Conservation (phyloP, 2,797 vertebrate species). For the Rhodeus uyekii region DNA sequence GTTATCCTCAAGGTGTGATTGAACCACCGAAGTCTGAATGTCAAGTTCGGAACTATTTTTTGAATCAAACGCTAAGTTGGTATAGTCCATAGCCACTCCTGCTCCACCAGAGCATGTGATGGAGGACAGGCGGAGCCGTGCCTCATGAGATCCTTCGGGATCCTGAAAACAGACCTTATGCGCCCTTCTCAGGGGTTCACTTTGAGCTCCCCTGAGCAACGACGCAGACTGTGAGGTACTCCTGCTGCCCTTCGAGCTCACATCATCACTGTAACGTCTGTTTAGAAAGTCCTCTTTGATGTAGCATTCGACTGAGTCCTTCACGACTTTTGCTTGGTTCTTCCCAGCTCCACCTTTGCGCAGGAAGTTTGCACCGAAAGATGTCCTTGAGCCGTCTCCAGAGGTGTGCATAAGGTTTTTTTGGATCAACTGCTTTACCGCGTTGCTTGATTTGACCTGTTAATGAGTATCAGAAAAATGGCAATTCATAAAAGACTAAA, state of each 20-base stretch:
- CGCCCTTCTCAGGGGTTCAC: constrained; percentile 82
- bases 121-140: constrained; percentile 79
- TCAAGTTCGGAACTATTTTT: constrained; percentile 80
- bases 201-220: constrained; percentile 77
- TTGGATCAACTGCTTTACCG: constrained; percentile 74
- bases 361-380: constrained; percentile 82
- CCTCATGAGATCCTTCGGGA: constrained; percentile 70
- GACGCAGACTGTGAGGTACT: constrained; percentile 69
- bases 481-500: background rate
- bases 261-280: constrained; percentile 52
- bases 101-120: constrained; percentile 79
- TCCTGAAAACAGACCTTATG: constrained; percentile 81
- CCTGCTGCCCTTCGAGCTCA: constrained; percentile 80
- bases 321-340: constrained; percentile 77
- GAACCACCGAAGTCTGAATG: constrained; percentile 55
- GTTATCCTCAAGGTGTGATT: constrained; percentile 53
- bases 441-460: constrained; percentile 73
- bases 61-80: constrained; percentile 79
- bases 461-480: constrained; percentile 1
- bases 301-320: constrained; percentile 76
- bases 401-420: constrained; percentile 69
- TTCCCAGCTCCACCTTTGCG: constrained; percentile 77
- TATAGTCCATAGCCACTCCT: constrained; percentile 76
- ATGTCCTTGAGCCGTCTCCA: constrained; percentile 32
- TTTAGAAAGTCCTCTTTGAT: constrained; percentile 65